These are phyloP conservation scores for Eulemur mongoz DNA, from an alignment of 2,797 vertebrate species.

Conservation along the genomic window DNA sequence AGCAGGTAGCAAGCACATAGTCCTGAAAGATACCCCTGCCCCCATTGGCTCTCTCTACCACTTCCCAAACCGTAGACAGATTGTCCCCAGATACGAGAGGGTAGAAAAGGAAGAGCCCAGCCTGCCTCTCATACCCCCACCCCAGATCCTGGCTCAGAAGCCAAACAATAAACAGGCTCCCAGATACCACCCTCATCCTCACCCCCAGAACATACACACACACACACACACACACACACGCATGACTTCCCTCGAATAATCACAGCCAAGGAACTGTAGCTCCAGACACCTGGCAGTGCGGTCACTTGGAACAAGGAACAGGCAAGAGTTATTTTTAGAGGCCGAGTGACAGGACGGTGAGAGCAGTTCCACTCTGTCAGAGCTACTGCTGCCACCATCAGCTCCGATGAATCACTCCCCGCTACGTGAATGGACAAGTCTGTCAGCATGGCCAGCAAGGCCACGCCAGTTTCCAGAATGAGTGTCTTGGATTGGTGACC, in stretches of 20 bases:
- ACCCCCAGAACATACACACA: not conserved
- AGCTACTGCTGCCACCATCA: not conserved
- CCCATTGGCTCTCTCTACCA: constrained; percentile 11
- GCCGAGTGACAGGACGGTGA: constrained; percentile 25
- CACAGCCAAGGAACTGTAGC: not conserved
- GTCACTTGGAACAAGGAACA: constrained; percentile 60
- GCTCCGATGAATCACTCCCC: constrained; percentile 48
- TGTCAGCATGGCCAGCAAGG: not conserved
- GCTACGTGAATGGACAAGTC: not conserved
- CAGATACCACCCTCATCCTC: not conserved
- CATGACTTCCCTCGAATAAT: not conserved
- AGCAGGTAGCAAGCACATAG: not conserved
- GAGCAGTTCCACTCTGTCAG: constrained; percentile 33
- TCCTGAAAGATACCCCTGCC: not conserved
- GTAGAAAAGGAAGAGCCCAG: not conserved
- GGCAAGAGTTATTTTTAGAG: constrained; percentile 63
- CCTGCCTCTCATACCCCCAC: not conserved
- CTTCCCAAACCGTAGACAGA: constrained; percentile 20
- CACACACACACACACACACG: not conserved
- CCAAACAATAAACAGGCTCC: constrained; percentile 19
- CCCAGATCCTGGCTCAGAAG: not conserved
- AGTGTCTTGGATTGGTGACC: constrained; percentile 27
- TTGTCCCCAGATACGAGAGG: not conserved
- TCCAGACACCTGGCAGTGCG: not conserved
- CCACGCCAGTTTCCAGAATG: not conserved